phyloP scores from a whole-genome alignment of 1,140 invertebrate species.

The Pachyrhynchus sulphureomaculatus region DNA sequence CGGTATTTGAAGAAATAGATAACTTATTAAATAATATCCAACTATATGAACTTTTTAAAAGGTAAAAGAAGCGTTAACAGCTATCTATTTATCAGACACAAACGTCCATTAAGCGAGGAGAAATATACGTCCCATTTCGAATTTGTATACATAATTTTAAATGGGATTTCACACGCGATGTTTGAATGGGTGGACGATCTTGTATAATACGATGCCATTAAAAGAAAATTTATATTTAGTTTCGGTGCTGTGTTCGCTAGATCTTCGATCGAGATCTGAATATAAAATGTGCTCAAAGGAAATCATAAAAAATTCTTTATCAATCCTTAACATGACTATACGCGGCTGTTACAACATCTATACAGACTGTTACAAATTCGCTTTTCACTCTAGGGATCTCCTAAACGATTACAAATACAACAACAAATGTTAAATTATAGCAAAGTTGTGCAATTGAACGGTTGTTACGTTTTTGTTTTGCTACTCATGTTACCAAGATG shows the following conservation, averaged over 20 bases:
- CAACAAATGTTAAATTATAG: too few relatives aligned
- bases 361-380: too few relatives aligned
- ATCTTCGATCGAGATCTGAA: conserved; percentile 16
- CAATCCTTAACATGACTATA: neutral
- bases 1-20: too few relatives aligned
- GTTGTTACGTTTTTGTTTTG: too few relatives aligned
- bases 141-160: conserved; percentile 23
- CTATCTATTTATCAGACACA: conserved; percentile 12
- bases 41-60: too few relatives aligned
- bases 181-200: conserved; percentile 14
- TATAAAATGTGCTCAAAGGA: conserved; percentile 5
- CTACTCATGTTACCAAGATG: too few relatives aligned
- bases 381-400: too few relatives aligned
- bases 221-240: conserved; percentile 24
- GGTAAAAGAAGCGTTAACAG: neutral
- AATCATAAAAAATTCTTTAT: conserved; percentile 9
- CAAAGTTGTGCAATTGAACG: too few relatives aligned
- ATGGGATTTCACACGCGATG: conserved; percentile 19
- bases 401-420: too few relatives aligned
- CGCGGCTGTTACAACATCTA: too few relatives aligned
- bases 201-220: conserved; percentile 17
- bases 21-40: too few relatives aligned
- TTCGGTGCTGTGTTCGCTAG: conserved; percentile 12
- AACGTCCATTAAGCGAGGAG: conserved; percentile 8
- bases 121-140: conserved; percentile 13